Base-by-base conservation (phyloP, 2,113 vertebrate genomes). In the Odontesthes bonariensis region DNA sequence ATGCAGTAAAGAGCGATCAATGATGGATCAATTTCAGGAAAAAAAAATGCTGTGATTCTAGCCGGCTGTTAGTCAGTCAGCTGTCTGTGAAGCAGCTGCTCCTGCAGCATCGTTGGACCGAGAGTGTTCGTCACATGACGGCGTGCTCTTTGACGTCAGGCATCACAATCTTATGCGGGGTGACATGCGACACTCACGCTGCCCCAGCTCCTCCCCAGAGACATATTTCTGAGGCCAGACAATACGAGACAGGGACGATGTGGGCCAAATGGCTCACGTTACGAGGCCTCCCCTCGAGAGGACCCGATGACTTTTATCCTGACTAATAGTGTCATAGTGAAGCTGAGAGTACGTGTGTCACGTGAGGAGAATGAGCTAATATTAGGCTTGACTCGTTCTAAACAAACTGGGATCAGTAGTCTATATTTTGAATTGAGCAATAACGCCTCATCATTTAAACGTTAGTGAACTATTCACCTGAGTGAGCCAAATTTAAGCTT, bases 151-250 rank as follows among this genome's bases (percentile, higher is more conserved):
- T 64, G 57, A 58, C 73, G 44, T 75, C 69, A 73, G 75, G 23
- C 69, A 54, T 58, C 70, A 57, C 52, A 5, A 35, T 73, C 70
- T 69, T 67, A 81, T 55, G 27, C 75, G 64, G 31, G 65, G 32
- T 11, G 79, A 87, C 85, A 88, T 80, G 86, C 1, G 81, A 88
- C 85, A 77, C 86, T 75, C 82, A 22, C 9, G 20, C 70, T 68
- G 65, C 32, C 42, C 49, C 19, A 11, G 64, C 70, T 83, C 74
- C 65, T 46, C 67, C 77, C 38, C 16, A 2, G 75, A 22, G 71
- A 79, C 85, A 77, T 85, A 83, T 84, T 88, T 91, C 69, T 63
- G 55, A 75, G 76, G 60, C 69, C 82, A 67, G 51, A 82, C 81
- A 77, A 81, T 72, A 75, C 78, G 61, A 38, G 56, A 63, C 63